Conservation (phyloP, 2,888 invertebrate species). For the Oscheius onirici region DNA sequence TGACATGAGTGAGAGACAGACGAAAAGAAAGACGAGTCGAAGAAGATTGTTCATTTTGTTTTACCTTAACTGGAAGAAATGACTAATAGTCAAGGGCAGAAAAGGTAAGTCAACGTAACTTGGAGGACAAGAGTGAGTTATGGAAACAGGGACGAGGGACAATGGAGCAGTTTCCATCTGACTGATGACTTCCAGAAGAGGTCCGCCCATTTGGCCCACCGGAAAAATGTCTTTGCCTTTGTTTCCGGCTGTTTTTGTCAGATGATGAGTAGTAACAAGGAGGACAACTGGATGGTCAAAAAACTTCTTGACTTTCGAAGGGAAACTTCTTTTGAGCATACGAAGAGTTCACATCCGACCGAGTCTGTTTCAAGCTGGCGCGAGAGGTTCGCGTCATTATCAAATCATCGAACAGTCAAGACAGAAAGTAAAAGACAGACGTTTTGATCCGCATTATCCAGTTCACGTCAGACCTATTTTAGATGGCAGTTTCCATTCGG, state of each 20-base stretch:
- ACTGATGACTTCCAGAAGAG: slow-evolving; percentile 14
- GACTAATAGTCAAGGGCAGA: background rate
- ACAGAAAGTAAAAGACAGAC: too few relatives aligned
- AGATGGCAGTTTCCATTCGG: too few relatives aligned
- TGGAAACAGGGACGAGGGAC: background rate
- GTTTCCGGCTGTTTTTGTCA: slow-evolving; percentile 23
- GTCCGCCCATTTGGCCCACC: slow-evolving; percentile 13
- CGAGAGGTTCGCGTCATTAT: too few relatives aligned
- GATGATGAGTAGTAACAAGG: background rate
- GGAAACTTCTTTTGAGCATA: too few relatives aligned
- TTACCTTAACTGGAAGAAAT: slow-evolving; percentile 9
- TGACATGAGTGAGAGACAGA: slow-evolving; percentile 4
- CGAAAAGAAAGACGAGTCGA: slow-evolving; percentile 12
- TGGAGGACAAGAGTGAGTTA: background rate
- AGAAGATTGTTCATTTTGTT: slow-evolving; percentile 13
- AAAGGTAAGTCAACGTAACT: background rate
- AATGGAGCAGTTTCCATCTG: slow-evolving; percentile 4
- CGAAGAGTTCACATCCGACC: too few relatives aligned
- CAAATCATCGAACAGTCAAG: too few relatives aligned
- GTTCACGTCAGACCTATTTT: too few relatives aligned
- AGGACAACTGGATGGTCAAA: background rate
- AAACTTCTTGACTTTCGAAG: background rate
- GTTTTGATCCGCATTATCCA: too few relatives aligned
- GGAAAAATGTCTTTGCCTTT: slow-evolving; percentile 10
- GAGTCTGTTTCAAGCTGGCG: too few relatives aligned